Evolutionary conservation across 2,113 vertebrate genomes (phyloP).

Genomic region (Ailuropoda melanoleuca): DNA sequence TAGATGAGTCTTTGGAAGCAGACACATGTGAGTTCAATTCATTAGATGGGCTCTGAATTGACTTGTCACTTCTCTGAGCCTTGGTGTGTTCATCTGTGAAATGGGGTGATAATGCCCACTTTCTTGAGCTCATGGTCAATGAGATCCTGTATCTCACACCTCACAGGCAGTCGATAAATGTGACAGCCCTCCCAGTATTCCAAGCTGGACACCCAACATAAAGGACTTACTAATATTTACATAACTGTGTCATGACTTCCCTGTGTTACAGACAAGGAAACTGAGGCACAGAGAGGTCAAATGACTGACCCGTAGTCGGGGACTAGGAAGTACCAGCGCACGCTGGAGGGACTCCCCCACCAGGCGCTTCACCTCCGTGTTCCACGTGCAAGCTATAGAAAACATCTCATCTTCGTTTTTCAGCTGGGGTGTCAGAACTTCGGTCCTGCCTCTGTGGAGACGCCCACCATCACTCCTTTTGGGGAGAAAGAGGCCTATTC

Average conservation of each 20-base stretch:
- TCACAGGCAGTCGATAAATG: not conserved
- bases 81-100: not conserved
- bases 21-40: not conserved
- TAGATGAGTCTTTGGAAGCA: not conserved
- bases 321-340: not conserved
- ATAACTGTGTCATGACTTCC: not conserved
- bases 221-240: not conserved
- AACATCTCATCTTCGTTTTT: not conserved
- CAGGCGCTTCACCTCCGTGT: accelerated
- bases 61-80: not conserved
- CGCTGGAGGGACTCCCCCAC: accelerated
- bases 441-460: not conserved
- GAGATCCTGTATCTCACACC: not conserved
- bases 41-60: not conserved
- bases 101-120: too few relatives aligned
- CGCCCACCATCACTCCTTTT: not conserved
- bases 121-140: not conserved
- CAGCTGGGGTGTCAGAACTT: not conserved
- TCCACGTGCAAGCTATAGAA: accelerated
- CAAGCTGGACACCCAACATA: not conserved
- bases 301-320: not conserved
- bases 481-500: not conserved
- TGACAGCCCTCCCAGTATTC: not conserved
- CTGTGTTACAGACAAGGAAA: not conserved
- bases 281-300: not conserved